Evolutionary conservation across 2,797 vertebrate genomes (phyloP), one percentile per base, ranked within the genome.

Genomic region (Alfaro cultratus): DNA sequence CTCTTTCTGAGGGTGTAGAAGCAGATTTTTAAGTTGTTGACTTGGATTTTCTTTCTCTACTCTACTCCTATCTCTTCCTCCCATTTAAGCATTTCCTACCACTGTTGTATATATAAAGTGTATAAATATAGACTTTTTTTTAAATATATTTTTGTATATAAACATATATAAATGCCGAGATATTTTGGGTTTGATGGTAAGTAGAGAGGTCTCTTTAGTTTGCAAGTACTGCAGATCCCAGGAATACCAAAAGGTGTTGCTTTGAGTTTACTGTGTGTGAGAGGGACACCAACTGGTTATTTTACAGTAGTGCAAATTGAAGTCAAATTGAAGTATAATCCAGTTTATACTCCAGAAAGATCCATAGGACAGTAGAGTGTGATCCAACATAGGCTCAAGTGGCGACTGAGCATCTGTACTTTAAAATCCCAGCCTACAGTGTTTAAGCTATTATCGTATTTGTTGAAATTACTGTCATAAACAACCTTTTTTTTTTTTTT

Each of bases 221-320:
- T 74, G 47, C 34, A 51, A 53, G 26, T 5, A 36, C 7, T 68
- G 21, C 1, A 43, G 26, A 9, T 3, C 55, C 41, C 26, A 23
- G 23, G 7, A 45, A 29, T 31, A 2, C 47, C 15, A 49, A 76
- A 77, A 57, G 26, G 68, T 47, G 31, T 49, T 62, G 31, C 45
- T 31, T 7, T 60, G 62, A n/a, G 23, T 60, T 0, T 70, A 71
- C 1, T 53, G 10, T 29, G 76, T 78, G 26, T 12, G 51, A 79
- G 49, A 60, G 78, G 76, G 87, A 85, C 91, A 85, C 83, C 88
- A 55, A 11, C 81, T 89, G 88, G 90, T 78, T 9, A 71, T 0
- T 36, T 71, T 34, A 43, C 49, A 67, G 83, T 78, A 89, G 29
- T 83, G 83, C 83, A 80, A 6, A 8, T 26, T 74, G 11, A 62